Percentiles rank a stretch among this genome's conserved stretches.
Evolutionary conservation across 64 coral and sea anemone genomes (phyloP).

Genomic region (Orbicella faveolata): DNA sequence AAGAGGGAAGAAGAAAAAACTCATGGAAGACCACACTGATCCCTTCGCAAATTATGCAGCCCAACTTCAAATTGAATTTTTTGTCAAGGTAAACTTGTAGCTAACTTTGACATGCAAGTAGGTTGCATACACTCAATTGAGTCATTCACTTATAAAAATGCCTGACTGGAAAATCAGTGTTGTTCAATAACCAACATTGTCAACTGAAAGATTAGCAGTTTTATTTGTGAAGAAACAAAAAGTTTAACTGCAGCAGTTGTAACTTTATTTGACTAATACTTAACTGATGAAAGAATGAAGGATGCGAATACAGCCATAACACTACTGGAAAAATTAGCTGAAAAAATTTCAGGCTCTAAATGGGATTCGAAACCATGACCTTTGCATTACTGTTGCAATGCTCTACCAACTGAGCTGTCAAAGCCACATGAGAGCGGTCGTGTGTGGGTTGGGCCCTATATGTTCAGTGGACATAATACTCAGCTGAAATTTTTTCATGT

Average conservation of each 20-base stretch:
- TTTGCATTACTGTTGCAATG: too few species aligned
- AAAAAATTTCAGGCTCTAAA: too few species aligned
- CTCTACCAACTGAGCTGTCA: too few species aligned
- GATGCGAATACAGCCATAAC: too few species aligned
- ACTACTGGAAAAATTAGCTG: too few species aligned
- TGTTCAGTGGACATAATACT: too few species aligned
- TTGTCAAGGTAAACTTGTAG: not conserved
- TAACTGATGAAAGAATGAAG: too few species aligned
- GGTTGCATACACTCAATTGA: not conserved
- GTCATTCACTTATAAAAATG: not conserved
- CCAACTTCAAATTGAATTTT: conserved; percentile 18
- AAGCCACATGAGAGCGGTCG: too few species aligned
- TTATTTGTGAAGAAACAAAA: not conserved
- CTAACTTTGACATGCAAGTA: too few species aligned
- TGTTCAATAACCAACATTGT: not conserved
- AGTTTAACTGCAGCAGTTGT: not conserved
- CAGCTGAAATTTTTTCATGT: too few species aligned
- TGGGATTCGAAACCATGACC: too few species aligned
- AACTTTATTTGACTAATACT: not conserved
- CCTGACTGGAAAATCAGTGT: not conserved
- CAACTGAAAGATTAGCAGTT: not conserved
- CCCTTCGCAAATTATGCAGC: conserved; percentile 39
- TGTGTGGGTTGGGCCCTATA: too few species aligned
- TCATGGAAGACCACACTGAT: not conserved
- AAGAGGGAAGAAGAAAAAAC: not conserved